A percentile compares a stretch with the other conserved stretches of the same genome.
These are phyloP conservation scores for Lepus americanus DNA, from an alignment of 2,113 vertebrate genomes.

Conservation along the genomic window DNA sequence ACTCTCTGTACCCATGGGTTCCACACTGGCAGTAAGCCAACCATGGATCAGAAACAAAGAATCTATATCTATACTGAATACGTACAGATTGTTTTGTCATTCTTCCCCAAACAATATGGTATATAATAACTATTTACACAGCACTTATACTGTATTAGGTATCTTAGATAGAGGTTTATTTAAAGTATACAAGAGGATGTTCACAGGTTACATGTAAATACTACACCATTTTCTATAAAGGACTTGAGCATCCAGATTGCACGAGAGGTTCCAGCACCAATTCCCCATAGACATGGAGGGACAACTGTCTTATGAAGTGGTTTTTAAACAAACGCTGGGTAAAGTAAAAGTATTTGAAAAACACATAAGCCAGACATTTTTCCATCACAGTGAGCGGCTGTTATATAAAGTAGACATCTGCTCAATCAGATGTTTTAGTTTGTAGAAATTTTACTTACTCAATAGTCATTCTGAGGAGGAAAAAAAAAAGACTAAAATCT, in stretches of 20 bases:
- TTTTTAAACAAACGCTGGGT: not conserved
- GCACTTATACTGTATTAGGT: not conserved
- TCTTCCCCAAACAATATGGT: not conserved
- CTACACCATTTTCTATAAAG: not conserved
- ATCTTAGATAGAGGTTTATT: not conserved
- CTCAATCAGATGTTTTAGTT: not conserved
- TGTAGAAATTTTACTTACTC: constrained; percentile 29
- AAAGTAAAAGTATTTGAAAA: constrained; percentile 34
- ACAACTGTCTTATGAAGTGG: not conserved
- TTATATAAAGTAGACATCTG: constrained; percentile 42
- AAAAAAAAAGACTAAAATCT: not conserved
- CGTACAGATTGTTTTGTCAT: not conserved
- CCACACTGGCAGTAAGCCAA: not conserved
- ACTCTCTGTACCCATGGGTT: not conserved
- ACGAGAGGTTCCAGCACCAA: not conserved
- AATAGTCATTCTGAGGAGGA: constrained; percentile 22
- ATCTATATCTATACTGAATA: not conserved
- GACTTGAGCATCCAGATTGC: not conserved
- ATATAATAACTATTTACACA: not conserved
- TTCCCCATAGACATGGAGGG: not conserved
- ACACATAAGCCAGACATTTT: not conserved
- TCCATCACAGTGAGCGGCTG: not conserved
- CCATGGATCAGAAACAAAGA: not conserved
- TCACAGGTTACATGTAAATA: not conserved
- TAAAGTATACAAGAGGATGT: not conserved